Conservation (phyloP, 2,113 vertebrate genomes). For the Ciconia stormi region DNA sequence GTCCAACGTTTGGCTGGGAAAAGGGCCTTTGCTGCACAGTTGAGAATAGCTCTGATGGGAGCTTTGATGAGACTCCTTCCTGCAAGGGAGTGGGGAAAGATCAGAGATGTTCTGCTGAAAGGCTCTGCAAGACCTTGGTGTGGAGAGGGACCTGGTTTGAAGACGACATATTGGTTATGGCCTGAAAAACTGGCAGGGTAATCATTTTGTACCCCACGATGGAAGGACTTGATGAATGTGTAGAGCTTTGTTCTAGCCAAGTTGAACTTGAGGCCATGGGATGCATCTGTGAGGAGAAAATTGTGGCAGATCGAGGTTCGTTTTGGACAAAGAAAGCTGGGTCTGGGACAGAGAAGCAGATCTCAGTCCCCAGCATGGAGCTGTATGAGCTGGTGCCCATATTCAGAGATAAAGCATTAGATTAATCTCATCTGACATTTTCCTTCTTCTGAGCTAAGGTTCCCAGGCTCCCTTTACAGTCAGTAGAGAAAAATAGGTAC, state of each 20-base stretch:
- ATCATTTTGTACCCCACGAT: background rate
- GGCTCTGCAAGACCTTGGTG: background rate
- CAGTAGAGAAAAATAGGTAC: background rate
- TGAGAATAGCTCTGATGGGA: background rate
- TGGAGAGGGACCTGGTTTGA: background rate
- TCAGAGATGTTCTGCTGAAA: background rate
- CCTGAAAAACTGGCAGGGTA: background rate
- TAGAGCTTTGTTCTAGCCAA: background rate
- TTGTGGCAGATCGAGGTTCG: background rate
- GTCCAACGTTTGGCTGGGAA: background rate
- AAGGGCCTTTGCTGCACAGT: background rate
- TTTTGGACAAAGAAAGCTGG: background rate
- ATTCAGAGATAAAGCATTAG: background rate
- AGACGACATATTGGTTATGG: background rate
- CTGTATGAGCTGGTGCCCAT: background rate
- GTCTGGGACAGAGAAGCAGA: background rate
- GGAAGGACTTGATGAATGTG: background rate
- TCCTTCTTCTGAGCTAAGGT: background rate
- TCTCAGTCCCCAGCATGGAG: background rate
- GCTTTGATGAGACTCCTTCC: background rate
- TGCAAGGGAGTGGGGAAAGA: background rate
- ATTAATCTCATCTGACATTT: background rate
- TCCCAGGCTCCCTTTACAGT: background rate
- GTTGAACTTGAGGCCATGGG: background rate
- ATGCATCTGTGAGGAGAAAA: background rate